Evolutionary conservation across 2,888 invertebrate genomes (phyloP).

Genomic region (Oligia strigilis): DNA sequence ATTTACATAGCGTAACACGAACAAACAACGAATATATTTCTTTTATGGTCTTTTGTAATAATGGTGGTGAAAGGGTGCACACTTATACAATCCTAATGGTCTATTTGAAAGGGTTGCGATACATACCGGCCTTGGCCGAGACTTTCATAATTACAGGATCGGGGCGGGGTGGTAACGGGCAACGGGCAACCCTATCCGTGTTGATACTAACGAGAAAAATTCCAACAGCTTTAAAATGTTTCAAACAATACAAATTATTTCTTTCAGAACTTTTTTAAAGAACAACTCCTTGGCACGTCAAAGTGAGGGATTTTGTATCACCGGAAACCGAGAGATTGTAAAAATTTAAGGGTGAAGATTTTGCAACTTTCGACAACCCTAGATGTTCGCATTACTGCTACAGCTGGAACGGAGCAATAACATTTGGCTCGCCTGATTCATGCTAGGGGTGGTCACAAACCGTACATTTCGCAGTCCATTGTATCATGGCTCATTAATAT

Average conservation of each 20-base stretch:
- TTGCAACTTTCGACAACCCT: constrained; percentile 43
- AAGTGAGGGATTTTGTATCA: constrained; percentile 45
- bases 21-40: constrained; percentile 52
- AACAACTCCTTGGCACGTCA: constrained; percentile 42
- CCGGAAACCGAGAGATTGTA: constrained; percentile 1
- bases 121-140: constrained; percentile 50
- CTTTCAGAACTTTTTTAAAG: constrained; percentile 41
- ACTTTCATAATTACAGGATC: constrained; percentile 52
- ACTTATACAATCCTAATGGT: constrained; percentile 53
- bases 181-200: constrained; percentile 38
- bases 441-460: constrained; percentile 61
- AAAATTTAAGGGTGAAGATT: constrained; percentile 21
- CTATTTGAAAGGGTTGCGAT: constrained; percentile 59
- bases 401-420: constrained; percentile 60
- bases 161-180: constrained; percentile 5
- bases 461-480: constrained; percentile 54
- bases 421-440: constrained; percentile 70
- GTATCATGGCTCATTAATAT: constrained; percentile 66
- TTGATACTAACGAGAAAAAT: constrained; percentile 55
- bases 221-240: constrained; percentile 42
- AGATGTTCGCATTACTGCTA: constrained; percentile 53
- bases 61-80: constrained; percentile 55
- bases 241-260: constrained; percentile 58
- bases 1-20: constrained; percentile 33
- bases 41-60: constrained; percentile 55